Conservation (phyloP, 2,888 invertebrate genomes). For the Embidobia sp. region DNA sequence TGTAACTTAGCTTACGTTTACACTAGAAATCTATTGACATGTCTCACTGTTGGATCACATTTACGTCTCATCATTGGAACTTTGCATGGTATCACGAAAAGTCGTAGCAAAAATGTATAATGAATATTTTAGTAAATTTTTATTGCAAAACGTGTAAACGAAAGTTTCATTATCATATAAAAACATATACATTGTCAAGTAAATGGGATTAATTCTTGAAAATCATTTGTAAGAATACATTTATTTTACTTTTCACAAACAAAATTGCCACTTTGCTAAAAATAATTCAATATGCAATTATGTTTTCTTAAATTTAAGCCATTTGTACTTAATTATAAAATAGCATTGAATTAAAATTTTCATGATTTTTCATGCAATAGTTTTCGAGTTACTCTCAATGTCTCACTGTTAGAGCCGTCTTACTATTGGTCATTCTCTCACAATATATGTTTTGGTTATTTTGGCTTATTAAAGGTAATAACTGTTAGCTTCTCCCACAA, state of each 20-base stretch:
- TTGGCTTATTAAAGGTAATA: no score
- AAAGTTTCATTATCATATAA: slow-evolving; percentile 1
- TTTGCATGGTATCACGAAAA: slow-evolving; percentile 8
- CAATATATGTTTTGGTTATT: no score
- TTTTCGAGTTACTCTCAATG: slow-evolving; percentile 17
- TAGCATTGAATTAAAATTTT: slow-evolving; percentile 18
- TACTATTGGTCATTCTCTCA: slow-evolving; percentile 10
- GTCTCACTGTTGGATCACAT: slow-evolving; percentile 29
- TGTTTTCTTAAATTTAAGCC: slow-evolving; percentile 11
- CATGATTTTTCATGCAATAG: slow-evolving; percentile 1
- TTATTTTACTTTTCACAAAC: slow-evolving; percentile 14
- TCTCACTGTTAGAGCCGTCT: slow-evolving; percentile 14
- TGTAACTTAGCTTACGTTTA: neutral
- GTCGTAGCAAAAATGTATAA: slow-evolving; percentile 2
- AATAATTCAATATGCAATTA: slow-evolving; percentile 17
- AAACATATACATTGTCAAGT: slow-evolving; percentile 1
- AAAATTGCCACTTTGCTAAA: slow-evolving; percentile 7
- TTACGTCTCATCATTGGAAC: slow-evolving; percentile 13
- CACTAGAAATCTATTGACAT: neutral
- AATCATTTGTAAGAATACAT: slow-evolving; percentile 17
- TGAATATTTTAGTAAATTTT: slow-evolving; percentile 4
- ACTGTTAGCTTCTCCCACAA: no score
- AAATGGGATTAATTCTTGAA: slow-evolving; percentile 5
- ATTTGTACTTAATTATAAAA: slow-evolving; percentile 5
- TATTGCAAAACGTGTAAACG: neutral